These are phyloP conservation scores for Cygnus atratus DNA, from an alignment of 2,113 vertebrate species.

Conservation along the genomic window DNA sequence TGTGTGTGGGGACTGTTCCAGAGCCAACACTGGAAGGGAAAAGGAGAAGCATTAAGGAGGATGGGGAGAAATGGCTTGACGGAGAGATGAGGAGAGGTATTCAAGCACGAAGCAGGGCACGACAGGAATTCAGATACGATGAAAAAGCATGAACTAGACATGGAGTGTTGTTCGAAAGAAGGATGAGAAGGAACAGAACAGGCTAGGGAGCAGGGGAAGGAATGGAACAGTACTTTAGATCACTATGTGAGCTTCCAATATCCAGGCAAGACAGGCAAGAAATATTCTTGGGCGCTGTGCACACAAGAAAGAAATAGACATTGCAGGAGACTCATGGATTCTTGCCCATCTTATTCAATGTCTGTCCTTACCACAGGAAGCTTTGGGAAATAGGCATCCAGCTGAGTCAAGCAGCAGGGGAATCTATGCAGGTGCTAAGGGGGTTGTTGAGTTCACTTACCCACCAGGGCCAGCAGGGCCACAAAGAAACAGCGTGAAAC, in stretches of 20 bases:
- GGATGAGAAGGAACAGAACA: not conserved
- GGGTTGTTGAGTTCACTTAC: not conserved
- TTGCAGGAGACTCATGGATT: too few species aligned
- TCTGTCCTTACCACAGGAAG: too few species aligned
- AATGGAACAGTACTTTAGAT: not conserved
- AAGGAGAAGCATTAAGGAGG: not conserved
- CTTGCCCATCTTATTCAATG: too few species aligned
- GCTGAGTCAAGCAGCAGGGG: not conserved
- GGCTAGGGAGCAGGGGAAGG: not conserved
- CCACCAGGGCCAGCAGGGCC: not conserved
- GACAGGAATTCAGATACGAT: not conserved
- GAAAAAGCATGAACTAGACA: not conserved
- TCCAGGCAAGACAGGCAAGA: accelerated
- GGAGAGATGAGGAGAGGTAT: not conserved
- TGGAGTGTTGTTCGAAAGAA: not conserved
- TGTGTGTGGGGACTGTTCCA: not conserved
- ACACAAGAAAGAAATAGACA: too few species aligned
- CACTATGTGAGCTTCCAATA: not conserved
- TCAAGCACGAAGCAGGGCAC: not conserved
- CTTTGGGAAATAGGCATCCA: not conserved
- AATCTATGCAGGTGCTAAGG: not conserved
- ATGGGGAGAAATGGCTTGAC: not conserved
- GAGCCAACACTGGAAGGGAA: not conserved
- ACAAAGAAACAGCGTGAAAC: not conserved
- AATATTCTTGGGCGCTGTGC: not conserved